A percentile compares a stretch with the other conserved stretches of the same genome.
Conservation (phyloP, 2,888 invertebrate genomes). For the Philhelius pedissequus region DNA sequence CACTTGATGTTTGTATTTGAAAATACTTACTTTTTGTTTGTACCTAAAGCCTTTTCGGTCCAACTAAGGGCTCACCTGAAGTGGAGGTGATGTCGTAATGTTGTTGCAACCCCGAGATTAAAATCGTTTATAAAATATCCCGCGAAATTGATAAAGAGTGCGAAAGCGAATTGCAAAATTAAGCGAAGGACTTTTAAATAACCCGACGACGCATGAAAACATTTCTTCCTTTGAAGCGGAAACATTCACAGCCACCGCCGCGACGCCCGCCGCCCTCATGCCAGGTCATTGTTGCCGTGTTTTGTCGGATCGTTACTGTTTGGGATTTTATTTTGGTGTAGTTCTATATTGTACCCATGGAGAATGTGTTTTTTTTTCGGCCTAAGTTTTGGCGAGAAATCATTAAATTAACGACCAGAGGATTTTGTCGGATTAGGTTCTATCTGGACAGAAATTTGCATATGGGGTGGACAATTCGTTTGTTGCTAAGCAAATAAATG, state of each 20-base stretch:
- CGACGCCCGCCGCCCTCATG: background rate
- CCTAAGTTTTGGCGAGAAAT: constrained; percentile 62
- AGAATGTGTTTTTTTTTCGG: background rate
- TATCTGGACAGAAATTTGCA: constrained; percentile 65
- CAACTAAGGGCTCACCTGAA: constrained; percentile 45
- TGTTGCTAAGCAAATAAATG: constrained; percentile 60
- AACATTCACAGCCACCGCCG: constrained; percentile 52
- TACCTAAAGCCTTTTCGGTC: background rate
- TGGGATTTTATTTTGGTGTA: constrained; percentile 1
- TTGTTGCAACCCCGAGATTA: constrained; percentile 55
- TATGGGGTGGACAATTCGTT: constrained; percentile 58
- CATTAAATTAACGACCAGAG: constrained; percentile 69
- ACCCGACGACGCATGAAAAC: constrained; percentile 38
- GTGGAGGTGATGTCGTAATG: constrained; percentile 68
- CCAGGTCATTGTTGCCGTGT: constrained; percentile 25
- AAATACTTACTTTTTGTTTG: background rate
- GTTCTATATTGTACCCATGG: constrained; percentile 41
- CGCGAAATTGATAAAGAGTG: background rate
- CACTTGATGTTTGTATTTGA: constrained; percentile 38
- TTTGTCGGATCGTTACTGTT: constrained; percentile 5
- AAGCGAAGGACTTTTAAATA: constrained; percentile 34
- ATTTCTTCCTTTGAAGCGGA: constrained; percentile 67
- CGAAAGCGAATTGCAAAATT: background rate
- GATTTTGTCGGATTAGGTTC: constrained; percentile 67
- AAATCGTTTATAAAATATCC: constrained; percentile 9